Evolutionary conservation across 1,140 invertebrate genomes (phyloP).

Genomic region (Ips typographus): DNA sequence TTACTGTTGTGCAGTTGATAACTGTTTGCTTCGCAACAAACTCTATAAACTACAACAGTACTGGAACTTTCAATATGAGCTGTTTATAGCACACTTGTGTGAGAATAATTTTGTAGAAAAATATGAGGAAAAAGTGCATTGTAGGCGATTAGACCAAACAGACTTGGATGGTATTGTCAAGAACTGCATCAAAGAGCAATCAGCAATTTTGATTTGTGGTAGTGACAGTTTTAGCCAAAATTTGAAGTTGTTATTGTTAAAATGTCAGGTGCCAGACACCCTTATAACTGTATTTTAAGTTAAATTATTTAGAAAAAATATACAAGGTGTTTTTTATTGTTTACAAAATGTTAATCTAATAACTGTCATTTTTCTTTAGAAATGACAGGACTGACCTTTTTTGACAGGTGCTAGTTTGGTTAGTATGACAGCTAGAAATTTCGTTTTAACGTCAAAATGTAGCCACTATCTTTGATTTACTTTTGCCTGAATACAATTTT

Average conservation of each 20-base stretch:
- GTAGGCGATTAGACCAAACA: neutral
- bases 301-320: neutral
- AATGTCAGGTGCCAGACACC: constrained; percentile 21
- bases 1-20: constrained; percentile 58
- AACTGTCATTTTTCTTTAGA: too few relatives aligned
- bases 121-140: constrained; percentile 45
- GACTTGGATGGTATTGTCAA: too few relatives aligned
- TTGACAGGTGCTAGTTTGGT: too few relatives aligned
- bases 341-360: too few relatives aligned
- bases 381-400: too few relatives aligned
- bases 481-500: too few relatives aligned
- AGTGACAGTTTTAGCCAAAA: constrained; percentile 13
- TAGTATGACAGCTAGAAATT: too few relatives aligned
- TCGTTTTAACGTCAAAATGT: too few relatives aligned
- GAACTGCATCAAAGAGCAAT: too few relatives aligned
- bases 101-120: constrained; percentile 40
- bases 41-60: constrained; percentile 57
- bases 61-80: constrained; percentile 68
- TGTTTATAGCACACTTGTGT: constrained; percentile 56
- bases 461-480: too few relatives aligned
- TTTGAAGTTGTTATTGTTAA: constrained; percentile 19
- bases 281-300: constrained; percentile 36
- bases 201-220: constrained; percentile 20
- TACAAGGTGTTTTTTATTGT: neutral
- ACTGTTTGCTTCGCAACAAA: constrained; percentile 61